Conservation (phyloP, 2,113 vertebrate species). For the Alethe diademata region DNA sequence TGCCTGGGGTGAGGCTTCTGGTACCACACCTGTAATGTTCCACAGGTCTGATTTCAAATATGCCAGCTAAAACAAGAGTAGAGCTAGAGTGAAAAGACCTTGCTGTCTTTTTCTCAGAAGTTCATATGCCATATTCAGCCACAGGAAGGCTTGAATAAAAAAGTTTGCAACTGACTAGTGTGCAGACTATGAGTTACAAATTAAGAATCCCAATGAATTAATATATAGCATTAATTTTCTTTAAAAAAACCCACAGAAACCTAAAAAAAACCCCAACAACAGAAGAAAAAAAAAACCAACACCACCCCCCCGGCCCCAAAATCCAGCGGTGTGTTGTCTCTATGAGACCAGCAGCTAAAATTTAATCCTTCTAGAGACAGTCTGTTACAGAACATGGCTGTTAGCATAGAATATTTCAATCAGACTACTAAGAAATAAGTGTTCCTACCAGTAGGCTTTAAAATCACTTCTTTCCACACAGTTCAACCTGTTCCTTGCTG, state of each 20-base stretch:
- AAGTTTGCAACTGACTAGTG: not conserved
- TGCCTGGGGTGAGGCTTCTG: not conserved
- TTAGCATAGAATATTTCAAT: not conserved
- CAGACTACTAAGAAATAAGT: not conserved
- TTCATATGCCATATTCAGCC: not conserved
- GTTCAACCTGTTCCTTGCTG: not conserved
- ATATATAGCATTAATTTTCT: not conserved
- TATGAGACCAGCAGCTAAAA: not conserved
- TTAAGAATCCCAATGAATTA: not conserved
- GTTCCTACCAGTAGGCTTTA: not conserved
- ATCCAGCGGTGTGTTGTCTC: not conserved
- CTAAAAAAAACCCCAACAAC: not conserved
- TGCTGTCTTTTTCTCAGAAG: not conserved
- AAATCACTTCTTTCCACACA: not conserved
- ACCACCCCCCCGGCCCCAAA: accelerated
- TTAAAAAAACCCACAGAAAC: not conserved
- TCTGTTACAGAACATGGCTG: not conserved
- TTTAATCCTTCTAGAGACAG: not conserved
- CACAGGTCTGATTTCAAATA: not conserved
- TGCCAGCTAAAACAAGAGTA: not conserved
- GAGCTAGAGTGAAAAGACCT: not conserved
- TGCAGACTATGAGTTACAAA: not conserved
- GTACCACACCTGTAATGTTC: not conserved
- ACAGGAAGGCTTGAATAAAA: not conserved
- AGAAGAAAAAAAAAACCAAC: not conserved